Conservation (phyloP, 2,888 invertebrate genomes). For the Hirtodrosophila confusa region DNA sequence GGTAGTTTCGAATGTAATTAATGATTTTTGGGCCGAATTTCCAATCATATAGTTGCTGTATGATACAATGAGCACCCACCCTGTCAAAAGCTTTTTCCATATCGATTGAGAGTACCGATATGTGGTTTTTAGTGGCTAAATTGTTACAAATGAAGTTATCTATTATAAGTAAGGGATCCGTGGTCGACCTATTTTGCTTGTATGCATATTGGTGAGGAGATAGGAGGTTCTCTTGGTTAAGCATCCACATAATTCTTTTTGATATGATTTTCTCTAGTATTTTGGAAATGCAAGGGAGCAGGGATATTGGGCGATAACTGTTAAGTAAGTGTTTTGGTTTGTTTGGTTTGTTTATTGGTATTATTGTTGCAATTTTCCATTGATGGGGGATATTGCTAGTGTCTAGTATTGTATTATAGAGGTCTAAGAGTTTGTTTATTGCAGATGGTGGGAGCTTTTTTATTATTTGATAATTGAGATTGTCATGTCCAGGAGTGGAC, state of each 20-base stretch:
- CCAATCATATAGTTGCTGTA: slow-evolving; percentile 14
- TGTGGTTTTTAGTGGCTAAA: slow-evolving; percentile 7
- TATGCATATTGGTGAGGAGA: slow-evolving; percentile 9
- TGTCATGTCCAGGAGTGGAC: not conserved
- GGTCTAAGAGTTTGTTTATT: no score
- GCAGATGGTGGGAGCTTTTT: not conserved
- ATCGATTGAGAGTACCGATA: slow-evolving; percentile 14
- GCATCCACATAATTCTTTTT: slow-evolving; percentile 17
- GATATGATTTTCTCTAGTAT: slow-evolving; percentile 20
- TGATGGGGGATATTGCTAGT: slow-evolving; percentile 1
- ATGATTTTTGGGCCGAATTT: slow-evolving; percentile 17
- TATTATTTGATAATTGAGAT: slow-evolving; percentile 1
- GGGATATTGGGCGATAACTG: slow-evolving; percentile 10
- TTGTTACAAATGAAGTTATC: slow-evolving; percentile 1
- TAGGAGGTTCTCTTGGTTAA: slow-evolving; percentile 10
- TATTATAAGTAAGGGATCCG: slow-evolving; percentile 7
- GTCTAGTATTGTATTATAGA: not conserved
- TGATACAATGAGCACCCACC: slow-evolving; percentile 5
- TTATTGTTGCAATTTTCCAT: slow-evolving; percentile 19
- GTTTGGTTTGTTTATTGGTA: slow-evolving; percentile 17
- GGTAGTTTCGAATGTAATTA: slow-evolving; percentile 1
- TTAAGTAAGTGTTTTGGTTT: slow-evolving; percentile 15
- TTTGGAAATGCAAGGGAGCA: slow-evolving; percentile 15
- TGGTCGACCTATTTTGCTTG: slow-evolving; percentile 9
- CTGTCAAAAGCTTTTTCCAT: slow-evolving; percentile 22